Conservation (phyloP, 2,113 vertebrate genomes). For the Sapajus apella region DNA sequence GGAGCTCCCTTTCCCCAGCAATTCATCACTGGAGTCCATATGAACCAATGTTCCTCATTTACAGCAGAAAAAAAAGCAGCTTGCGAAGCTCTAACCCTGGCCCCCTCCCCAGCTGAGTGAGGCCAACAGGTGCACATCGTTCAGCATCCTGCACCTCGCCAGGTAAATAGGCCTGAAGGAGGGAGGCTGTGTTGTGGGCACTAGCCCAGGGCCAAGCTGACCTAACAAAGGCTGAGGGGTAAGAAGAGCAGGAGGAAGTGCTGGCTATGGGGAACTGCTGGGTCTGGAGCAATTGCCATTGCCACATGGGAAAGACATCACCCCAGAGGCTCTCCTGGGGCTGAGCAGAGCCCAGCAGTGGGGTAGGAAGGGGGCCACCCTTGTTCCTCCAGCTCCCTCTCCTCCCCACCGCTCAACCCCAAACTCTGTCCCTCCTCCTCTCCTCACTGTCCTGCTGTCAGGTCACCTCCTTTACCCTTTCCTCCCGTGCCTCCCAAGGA, state of each 20-base stretch:
- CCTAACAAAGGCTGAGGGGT: background rate
- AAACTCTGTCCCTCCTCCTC: fast-evolving
- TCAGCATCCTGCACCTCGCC: background rate
- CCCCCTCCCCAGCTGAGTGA: background rate
- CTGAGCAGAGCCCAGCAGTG: background rate
- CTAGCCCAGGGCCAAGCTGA: background rate
- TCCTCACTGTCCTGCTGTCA: background rate
- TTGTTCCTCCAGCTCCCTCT: background rate
- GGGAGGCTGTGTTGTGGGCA: background rate
- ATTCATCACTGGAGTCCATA: background rate
- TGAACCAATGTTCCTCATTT: background rate
- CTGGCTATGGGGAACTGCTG: background rate
- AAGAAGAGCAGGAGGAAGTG: background rate
- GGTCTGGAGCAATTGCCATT: slow-evolving; percentile 15
- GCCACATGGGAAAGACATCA: background rate
- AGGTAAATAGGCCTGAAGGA: background rate
- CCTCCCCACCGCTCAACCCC: fast-evolving
- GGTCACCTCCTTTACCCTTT: background rate
- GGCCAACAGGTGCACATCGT: background rate
- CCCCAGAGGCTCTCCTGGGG: background rate
- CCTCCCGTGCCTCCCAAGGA: background rate
- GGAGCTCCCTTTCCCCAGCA: background rate
- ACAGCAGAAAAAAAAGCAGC: background rate
- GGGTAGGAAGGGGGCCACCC: background rate
- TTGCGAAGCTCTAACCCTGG: background rate